Conservation (phyloP, 2,113 vertebrate genomes). For the Saguinus imperator region DNA sequence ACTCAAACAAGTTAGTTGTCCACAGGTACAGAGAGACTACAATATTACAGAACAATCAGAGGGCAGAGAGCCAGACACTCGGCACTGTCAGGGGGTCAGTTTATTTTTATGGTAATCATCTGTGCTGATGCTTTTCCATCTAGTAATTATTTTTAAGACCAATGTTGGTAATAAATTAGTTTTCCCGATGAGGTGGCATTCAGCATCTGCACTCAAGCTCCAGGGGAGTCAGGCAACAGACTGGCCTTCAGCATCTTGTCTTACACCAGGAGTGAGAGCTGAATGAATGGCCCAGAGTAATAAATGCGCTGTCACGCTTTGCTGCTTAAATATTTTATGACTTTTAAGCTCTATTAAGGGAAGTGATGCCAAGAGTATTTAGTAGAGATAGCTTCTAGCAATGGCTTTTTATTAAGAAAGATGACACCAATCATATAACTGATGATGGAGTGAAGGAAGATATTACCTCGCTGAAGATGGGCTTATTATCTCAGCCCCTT, state of each 20-base stretch:
- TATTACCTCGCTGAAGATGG: background rate
- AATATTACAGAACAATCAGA: background rate
- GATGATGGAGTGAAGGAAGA: constrained; percentile 50
- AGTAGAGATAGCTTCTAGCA: constrained; percentile 52
- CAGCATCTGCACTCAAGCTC: background rate
- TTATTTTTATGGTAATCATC: constrained; percentile 39
- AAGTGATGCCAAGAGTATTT: constrained; percentile 69
- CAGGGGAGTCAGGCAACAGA: background rate
- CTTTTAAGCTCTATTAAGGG: constrained; percentile 67
- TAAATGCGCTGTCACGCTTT: constrained; percentile 43
- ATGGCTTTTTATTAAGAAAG: constrained; percentile 68
- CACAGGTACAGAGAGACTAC: background rate
- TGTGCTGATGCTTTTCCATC: background rate
- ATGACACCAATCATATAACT: constrained; percentile 45
- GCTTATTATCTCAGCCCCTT: background rate
- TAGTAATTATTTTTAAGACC: constrained; percentile 53
- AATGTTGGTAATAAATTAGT: constrained; percentile 12
- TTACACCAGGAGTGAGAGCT: background rate
- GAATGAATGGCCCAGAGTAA: constrained; percentile 19
- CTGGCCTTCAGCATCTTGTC: constrained; percentile 10
- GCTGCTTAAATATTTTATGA: constrained; percentile 71
- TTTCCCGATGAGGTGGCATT: background rate
- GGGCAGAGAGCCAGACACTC: background rate
- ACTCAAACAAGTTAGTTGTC: background rate
- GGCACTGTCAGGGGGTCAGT: background rate